Evolutionary conservation across 2,113 vertebrate genomes (phyloP).

Genomic region (Tachysurus fulvidraco): DNA sequence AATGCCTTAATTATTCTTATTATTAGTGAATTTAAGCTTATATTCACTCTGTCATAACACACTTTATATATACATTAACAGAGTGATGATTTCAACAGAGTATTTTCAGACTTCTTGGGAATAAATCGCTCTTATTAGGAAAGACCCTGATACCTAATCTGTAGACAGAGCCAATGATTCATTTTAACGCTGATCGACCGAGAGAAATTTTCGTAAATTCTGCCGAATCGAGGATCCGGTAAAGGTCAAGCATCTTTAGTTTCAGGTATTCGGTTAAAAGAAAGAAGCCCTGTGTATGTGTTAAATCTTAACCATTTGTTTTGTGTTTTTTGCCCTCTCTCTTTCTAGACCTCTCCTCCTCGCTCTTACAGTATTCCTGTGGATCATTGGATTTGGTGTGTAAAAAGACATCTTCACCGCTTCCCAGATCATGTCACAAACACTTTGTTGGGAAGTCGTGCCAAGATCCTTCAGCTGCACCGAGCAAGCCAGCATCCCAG

Average conservation of each 20-base stretch:
- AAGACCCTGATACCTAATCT: background rate
- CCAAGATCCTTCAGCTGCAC: conserved; percentile 66
- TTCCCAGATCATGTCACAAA: conserved; percentile 70
- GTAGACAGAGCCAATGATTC: background rate
- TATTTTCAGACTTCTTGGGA: background rate
- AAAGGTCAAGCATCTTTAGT: conserved; percentile 24
- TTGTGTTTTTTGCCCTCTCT: background rate
- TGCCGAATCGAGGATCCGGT: background rate
- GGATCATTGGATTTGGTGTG: conserved; percentile 65
- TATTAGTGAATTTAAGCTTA: background rate
- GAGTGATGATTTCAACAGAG: background rate
- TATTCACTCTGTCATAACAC: background rate
- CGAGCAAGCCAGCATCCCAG: conserved; percentile 72
- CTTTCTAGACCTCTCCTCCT: conserved; percentile 71
- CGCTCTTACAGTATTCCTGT: conserved; percentile 72
- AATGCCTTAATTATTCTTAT: background rate
- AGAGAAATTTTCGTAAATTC: conserved; percentile 14
- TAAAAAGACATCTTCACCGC: conserved; percentile 63
- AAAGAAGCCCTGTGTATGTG: background rate
- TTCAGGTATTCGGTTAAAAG: background rate
- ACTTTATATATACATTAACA: background rate
- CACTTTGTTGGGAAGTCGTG: conserved; percentile 72
- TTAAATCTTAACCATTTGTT: conserved; percentile 8
- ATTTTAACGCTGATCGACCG: conserved; percentile 24
- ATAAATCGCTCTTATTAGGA: background rate